A percentile compares a stretch with the other conserved stretches of the same genome.
Evolutionary conservation across 2,113 vertebrate genomes (phyloP).

Genomic region (Sinosuthora webbiana): DNA sequence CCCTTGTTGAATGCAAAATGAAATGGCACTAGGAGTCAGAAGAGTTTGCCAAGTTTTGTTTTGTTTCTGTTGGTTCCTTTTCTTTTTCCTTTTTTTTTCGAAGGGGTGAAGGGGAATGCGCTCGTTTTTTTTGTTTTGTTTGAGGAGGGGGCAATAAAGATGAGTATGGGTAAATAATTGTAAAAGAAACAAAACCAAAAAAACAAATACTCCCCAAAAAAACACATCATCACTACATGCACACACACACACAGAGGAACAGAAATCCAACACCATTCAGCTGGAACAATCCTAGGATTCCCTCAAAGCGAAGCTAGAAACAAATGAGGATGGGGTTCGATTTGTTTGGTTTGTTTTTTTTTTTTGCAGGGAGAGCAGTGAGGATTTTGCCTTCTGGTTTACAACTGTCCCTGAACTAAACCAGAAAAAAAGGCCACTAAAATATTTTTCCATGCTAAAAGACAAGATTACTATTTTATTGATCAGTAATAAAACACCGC

Average conservation of each 20-base stretch:
- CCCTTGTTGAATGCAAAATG: constrained; percentile 52
- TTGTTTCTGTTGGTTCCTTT: background rate
- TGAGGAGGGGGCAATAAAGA: background rate
- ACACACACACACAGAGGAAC: background rate
- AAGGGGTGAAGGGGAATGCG: too few relatives aligned
- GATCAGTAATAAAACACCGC: constrained; percentile 54
- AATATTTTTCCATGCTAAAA: constrained; percentile 42
- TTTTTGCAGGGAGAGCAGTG: background rate
- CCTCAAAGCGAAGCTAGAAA: constrained; percentile 45
- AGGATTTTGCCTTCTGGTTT: background rate
- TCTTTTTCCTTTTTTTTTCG: background rate
- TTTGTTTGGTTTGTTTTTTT: background rate
- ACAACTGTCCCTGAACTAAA: background rate
- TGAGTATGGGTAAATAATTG: background rate
- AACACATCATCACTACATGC: background rate
- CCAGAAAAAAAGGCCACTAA: background rate
- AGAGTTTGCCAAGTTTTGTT: constrained; percentile 45
- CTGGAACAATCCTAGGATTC: constrained; percentile 34
- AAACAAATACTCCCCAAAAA: background rate
- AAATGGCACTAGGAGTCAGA: constrained; percentile 49
- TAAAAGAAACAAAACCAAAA: background rate
- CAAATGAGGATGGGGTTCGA: background rate
- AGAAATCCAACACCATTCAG: constrained; percentile 11
- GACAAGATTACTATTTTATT: constrained; percentile 52
- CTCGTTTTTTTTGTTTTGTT: background rate